Conservation (phyloP, 92 coral and sea anemone genomes). For the Porites divaricata region DNA sequence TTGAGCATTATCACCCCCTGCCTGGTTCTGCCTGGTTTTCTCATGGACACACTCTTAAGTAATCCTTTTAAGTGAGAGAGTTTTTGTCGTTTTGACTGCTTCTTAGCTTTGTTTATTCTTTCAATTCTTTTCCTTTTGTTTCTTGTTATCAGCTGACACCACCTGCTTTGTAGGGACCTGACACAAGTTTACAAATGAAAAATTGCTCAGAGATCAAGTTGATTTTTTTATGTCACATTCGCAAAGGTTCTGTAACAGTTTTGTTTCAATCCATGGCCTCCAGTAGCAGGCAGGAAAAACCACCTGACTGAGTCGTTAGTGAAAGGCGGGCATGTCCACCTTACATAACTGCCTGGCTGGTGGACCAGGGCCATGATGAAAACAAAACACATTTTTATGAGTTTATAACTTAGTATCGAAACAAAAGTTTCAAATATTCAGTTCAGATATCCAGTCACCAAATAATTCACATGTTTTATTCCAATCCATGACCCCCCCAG, state of each 20-base stretch:
- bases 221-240: not conserved
- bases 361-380: too few relatives aligned
- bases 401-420: too few relatives aligned
- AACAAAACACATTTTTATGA: not conserved
- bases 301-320: not conserved
- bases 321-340: slow-evolving; percentile 8
- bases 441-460: too few relatives aligned
- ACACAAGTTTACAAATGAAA: not conserved
- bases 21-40: too few relatives aligned
- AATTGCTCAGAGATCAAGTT: not conserved
- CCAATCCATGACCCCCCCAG: slow-evolving; percentile 16
- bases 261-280: slow-evolving; percentile 13
- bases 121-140: not conserved
- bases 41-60: too few relatives aligned
- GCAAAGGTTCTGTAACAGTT: not conserved
- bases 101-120: not conserved
- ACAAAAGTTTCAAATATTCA: too few relatives aligned
- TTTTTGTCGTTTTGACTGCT: slow-evolving; percentile 9
- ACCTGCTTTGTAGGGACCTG: slow-evolving; percentile 2
- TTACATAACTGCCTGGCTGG: not conserved
- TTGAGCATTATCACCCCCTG: too few relatives aligned
- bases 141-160: slow-evolving; percentile 14
- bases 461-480: not conserved
- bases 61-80: not conserved
- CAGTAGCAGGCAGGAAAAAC: slow-evolving; percentile 2